Conservation (phyloP, 2,113 vertebrate genomes). For the Sinocyclocheilus maitianheensis region DNA sequence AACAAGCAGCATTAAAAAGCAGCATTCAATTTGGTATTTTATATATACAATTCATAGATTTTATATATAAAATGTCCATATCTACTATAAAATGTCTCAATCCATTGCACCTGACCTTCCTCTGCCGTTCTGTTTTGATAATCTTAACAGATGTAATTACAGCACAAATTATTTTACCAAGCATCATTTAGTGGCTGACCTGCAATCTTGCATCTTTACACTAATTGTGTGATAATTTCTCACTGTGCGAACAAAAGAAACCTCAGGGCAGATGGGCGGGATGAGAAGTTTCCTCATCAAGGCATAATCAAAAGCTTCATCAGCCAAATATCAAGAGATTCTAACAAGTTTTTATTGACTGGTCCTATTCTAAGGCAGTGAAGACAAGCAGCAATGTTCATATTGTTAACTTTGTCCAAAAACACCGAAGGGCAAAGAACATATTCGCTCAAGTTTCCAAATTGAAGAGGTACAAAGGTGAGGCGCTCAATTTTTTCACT, state of each 20-base stretch:
- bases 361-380: slow-evolving; percentile 54
- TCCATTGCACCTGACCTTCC: background rate
- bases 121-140: slow-evolving; percentile 31
- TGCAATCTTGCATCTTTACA: slow-evolving; percentile 59
- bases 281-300: slow-evolving; percentile 73
- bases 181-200: background rate
- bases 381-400: slow-evolving; percentile 18
- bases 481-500: slow-evolving; percentile 20
- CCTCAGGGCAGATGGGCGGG: slow-evolving; percentile 49
- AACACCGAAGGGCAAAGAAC: background rate
- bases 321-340: slow-evolving; percentile 72
- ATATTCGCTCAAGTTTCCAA: background rate
- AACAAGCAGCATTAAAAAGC: background rate
- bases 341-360: slow-evolving; percentile 74
- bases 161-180: slow-evolving; percentile 34
- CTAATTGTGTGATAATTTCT: slow-evolving; percentile 74
- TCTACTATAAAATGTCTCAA: background rate
- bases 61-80: background rate
- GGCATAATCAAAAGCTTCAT: slow-evolving; percentile 81
- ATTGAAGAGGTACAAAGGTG: slow-evolving; percentile 15
- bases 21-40: background rate
- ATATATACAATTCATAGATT: background rate
- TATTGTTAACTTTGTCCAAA: slow-evolving; percentile 15
- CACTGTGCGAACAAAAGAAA: slow-evolving; percentile 28
- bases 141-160: slow-evolving; percentile 48